A percentile compares a stretch with the other conserved stretches of the same genome.
Evolutionary conservation across 2,113 vertebrate species (phyloP).

Genomic region (Silurus asotus): DNA sequence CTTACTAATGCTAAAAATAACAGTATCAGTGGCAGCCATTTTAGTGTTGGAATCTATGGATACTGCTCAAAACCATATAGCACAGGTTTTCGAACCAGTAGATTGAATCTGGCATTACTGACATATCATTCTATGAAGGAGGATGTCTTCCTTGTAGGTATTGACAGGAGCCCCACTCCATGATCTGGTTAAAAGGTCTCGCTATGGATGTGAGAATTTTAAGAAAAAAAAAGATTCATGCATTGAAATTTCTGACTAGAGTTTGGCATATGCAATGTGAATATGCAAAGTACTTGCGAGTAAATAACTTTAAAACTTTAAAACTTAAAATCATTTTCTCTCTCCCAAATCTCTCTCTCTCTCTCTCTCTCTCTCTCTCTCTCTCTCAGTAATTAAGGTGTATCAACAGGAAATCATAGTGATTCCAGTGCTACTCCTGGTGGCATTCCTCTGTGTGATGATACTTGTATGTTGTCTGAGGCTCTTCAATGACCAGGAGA

Average conservation of each 20-base stretch:
- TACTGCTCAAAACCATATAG: not conserved
- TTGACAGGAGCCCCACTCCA: not conserved
- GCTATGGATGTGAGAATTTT: not conserved
- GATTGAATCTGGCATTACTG: not conserved
- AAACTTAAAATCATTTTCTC: not conserved
- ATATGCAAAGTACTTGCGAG: not conserved
- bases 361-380: not conserved
- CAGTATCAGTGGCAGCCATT: not conserved
- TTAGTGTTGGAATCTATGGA: not conserved
- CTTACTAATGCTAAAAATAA: not conserved
- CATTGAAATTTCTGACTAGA: not conserved
- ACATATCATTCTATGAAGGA: not conserved
- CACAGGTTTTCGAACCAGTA: not conserved
- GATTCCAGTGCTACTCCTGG: constrained; percentile 66
- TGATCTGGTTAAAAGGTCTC: not conserved
- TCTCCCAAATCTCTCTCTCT: not conserved
- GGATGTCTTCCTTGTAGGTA: not conserved
- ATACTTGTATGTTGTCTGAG: constrained; percentile 48
- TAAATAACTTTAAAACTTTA: not conserved
- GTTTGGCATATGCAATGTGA: not conserved
- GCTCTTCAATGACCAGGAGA: constrained; percentile 12
- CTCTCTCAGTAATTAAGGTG: constrained; percentile 49
- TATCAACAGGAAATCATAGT: constrained; percentile 68
- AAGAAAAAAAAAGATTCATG: not conserved
- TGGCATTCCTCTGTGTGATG: constrained; percentile 46